Conservation (phyloP, 2,797 vertebrate genomes). For the Myioborus miniatus region DNA sequence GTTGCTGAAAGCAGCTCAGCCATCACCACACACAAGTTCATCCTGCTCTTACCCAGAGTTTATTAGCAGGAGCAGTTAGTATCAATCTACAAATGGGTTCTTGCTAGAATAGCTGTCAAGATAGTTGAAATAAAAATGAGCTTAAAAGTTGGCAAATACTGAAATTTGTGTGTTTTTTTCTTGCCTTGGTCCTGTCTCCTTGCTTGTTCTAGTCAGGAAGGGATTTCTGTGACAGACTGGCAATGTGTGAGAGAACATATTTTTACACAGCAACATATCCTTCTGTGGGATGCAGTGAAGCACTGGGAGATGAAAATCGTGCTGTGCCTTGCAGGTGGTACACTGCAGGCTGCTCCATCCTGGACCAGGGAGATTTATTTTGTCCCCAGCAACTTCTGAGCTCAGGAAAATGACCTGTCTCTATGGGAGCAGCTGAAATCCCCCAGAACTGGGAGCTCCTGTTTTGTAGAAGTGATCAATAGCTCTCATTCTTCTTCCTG, state of each 20-base stretch:
- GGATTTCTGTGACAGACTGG: conserved; percentile 27
- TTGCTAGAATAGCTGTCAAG: not conserved
- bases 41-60: not conserved
- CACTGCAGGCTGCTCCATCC: not conserved
- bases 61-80: not conserved
- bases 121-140: not conserved
- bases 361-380: not conserved
- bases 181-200: not conserved
- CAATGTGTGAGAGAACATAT: not conserved
- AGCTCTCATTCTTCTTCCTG: not conserved
- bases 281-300: not conserved
- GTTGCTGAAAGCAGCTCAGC: not conserved
- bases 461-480: not conserved
- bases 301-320: not conserved
- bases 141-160: not conserved
- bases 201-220: not conserved
- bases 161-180: not conserved
- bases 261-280: not conserved
- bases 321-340: not conserved
- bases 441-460: fast-evolving
- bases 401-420: not conserved
- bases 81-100: not conserved
- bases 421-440: not conserved
- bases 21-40: not conserved
- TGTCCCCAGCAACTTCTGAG: not conserved